These are phyloP conservation scores for Rhimphoctona megacephalus DNA, from an alignment of 2,888 invertebrate species.

Conservation along the genomic window DNA sequence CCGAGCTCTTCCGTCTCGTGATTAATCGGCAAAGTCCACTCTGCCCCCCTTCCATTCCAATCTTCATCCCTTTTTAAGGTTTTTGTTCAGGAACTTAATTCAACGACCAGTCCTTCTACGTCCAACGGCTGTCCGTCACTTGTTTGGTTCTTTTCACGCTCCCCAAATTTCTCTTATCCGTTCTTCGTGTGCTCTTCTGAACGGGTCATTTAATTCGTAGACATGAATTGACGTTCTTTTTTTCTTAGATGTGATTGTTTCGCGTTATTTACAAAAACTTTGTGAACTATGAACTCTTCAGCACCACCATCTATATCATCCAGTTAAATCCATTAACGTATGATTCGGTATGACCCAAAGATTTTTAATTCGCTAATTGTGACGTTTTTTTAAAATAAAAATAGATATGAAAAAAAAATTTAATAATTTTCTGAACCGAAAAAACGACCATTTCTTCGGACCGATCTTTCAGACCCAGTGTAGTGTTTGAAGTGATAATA, in stretches of 20 bases:
- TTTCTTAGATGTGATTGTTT: background rate
- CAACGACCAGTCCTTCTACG: constrained; percentile 38
- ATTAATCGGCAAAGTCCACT: constrained; percentile 77
- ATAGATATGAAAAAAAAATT: too few relatives aligned
- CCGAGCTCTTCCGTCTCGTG: constrained; percentile 75
- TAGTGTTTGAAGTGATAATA: background rate
- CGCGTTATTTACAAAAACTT: background rate
- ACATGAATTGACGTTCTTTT: background rate
- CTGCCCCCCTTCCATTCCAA: constrained; percentile 53
- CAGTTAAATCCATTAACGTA: too few relatives aligned
- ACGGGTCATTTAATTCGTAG: constrained; percentile 11
- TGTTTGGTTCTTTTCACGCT: constrained; percentile 56
- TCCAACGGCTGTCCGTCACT: constrained; percentile 56
- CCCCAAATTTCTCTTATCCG: constrained; percentile 18
- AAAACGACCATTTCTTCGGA: too few relatives aligned
- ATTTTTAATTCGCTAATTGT: background rate
- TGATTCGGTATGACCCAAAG: too few relatives aligned
- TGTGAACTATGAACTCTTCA: too few relatives aligned
- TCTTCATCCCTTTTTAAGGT: constrained; percentile 52
- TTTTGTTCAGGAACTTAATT: constrained; percentile 57
- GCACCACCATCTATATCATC: background rate
- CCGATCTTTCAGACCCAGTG: too few relatives aligned
- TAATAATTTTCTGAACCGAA: too few relatives aligned
- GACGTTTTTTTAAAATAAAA: background rate
- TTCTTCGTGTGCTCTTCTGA: constrained; percentile 3